Conservation (phyloP, 2,797 vertebrate genomes). For the Triplophysa bombifrons region DNA sequence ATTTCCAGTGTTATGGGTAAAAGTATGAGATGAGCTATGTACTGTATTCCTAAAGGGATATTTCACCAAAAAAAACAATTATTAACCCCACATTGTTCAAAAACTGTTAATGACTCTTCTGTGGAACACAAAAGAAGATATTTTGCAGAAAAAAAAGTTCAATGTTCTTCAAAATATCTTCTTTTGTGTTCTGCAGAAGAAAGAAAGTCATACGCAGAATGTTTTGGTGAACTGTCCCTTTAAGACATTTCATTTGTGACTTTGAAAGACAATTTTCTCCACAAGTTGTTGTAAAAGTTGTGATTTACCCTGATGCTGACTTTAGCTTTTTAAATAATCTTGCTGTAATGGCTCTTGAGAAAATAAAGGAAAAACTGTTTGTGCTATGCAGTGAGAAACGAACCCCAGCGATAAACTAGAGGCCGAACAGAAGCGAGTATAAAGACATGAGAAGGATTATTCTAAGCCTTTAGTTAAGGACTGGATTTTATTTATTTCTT, state of each 20-base stretch:
- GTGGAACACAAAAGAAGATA: too few relatives aligned
- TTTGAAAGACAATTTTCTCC: not conserved
- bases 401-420: constrained; percentile 46
- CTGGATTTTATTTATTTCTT: constrained; percentile 64
- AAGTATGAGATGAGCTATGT: not conserved
- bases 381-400: constrained; percentile 61
- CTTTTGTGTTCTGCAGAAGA: too few relatives aligned
- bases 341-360: constrained; percentile 5
- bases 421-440: constrained; percentile 58
- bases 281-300: not conserved
- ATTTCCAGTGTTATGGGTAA: not conserved
- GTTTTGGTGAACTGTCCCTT: too few relatives aligned
- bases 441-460: constrained; percentile 62
- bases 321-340: not conserved
- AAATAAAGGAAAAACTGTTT: constrained; percentile 9
- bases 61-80: too few relatives aligned
- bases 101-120: too few relatives aligned
- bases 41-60: not conserved
- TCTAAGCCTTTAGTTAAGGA: constrained; percentile 66
- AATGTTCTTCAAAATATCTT: too few relatives aligned
- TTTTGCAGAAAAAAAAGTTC: too few relatives aligned
- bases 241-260: not conserved
- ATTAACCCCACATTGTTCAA: too few relatives aligned
- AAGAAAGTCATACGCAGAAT: too few relatives aligned
- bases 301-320: not conserved